Evolutionary conservation across 2,113 vertebrate species (phyloP).

Genomic region (Crocuta crocuta): DNA sequence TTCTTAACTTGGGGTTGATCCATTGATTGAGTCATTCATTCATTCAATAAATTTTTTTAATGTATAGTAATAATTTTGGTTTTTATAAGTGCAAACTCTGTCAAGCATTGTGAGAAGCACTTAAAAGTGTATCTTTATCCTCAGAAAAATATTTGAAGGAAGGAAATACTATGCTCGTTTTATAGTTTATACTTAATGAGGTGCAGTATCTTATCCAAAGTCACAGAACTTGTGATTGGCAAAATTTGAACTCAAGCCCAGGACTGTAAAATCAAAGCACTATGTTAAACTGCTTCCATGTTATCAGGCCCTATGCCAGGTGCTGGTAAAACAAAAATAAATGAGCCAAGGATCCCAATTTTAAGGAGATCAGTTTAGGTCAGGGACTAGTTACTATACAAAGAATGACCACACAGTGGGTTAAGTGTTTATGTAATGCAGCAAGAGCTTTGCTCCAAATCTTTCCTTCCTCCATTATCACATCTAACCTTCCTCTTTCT

Average conservation of each 20-base stretch:
- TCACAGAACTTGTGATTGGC: neutral
- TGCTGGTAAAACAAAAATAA: neutral
- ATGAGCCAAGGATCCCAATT: neutral
- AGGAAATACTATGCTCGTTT: neutral
- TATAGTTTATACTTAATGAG: neutral
- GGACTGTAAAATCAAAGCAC: neutral
- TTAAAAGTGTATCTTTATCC: neutral
- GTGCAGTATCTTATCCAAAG: neutral
- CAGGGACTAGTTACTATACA: neutral
- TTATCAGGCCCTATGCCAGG: neutral
- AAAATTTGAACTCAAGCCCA: neutral
- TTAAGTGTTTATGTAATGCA: neutral
- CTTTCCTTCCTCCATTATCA: neutral
- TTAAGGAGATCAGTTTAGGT: neutral
- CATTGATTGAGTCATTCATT: neutral
- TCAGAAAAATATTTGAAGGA: conserved; percentile 39
- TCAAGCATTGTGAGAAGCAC: neutral
- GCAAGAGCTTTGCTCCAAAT: neutral
- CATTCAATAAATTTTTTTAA: neutral
- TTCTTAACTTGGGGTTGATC: neutral
- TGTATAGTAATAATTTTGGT: neutral
- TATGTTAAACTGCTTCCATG: neutral
- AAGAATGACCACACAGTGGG: neutral
- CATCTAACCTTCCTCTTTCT: neutral
- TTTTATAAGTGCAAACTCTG: neutral